A percentile compares a stretch with the other conserved stretches of the same genome.
Evolutionary conservation across 2,888 invertebrate species (phyloP).

Genomic region (Phania funesta): DNA sequence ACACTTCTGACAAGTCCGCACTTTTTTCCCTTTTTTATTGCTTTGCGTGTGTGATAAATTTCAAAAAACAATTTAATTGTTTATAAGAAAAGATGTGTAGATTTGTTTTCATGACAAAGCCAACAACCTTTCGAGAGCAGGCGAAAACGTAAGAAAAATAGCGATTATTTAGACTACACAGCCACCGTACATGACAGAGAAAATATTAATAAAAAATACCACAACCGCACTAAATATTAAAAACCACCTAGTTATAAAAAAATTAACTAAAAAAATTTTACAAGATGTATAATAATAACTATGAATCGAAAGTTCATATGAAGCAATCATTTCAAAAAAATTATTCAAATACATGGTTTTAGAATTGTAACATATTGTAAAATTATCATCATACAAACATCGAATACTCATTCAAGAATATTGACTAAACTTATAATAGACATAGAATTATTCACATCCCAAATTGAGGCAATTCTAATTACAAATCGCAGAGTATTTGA

Average conservation of each 20-base stretch:
- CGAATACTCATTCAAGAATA: no score
- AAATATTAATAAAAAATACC: slow-evolving; percentile 12
- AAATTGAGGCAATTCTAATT: no score
- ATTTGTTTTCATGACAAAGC: slow-evolving; percentile 47
- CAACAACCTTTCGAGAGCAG: slow-evolving; percentile 45
- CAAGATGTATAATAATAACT: no score
- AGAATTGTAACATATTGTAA: no score
- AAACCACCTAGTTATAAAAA: slow-evolving; percentile 35
- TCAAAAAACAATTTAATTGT: slow-evolving; percentile 28
- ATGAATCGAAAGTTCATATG: no score
- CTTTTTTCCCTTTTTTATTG: not conserved
- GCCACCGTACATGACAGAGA: slow-evolving; percentile 7
- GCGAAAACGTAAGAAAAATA: not conserved
- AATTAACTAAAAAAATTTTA: not conserved
- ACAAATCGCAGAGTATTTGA: no score
- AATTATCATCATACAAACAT: no score
- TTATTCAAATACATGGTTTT: no score
- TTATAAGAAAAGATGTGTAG: slow-evolving; percentile 14
- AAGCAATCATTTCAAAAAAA: no score
- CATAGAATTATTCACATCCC: no score
- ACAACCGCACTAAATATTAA: slow-evolving; percentile 3
- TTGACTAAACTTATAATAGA: no score
- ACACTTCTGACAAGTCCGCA: slow-evolving; percentile 4
- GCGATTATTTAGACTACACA: not conserved
- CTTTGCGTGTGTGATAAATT: slow-evolving; percentile 26